Percentiles rank a stretch among this genome's conserved stretches.
These are phyloP conservation scores for Popillia japonica DNA, from an alignment of 1,140 invertebrate genomes.

Conservation along the genomic window DNA sequence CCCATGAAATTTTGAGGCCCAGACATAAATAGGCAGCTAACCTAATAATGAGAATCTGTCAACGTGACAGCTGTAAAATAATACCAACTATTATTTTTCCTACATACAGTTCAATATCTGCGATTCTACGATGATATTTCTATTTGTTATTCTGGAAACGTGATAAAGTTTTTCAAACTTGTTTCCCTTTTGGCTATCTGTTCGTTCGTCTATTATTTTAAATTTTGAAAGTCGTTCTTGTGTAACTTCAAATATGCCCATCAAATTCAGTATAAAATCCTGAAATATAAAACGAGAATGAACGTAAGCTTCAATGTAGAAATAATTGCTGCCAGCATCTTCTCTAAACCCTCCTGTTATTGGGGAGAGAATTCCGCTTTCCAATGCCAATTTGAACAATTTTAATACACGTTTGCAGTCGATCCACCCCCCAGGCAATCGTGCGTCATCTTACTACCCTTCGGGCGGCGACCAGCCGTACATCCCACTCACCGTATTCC, in stretches of 20 bases:
- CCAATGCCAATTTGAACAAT: conserved; percentile 29
- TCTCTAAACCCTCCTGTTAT: background rate
- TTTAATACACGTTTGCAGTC: background rate
- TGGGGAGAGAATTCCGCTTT: background rate
- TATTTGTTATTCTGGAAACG: background rate
- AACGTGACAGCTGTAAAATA: no score
- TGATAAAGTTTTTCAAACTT: no score
- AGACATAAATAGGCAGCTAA: no score
- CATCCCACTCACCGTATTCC: background rate
- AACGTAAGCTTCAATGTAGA: background rate
- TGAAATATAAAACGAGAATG: background rate
- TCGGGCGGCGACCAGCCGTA: background rate
- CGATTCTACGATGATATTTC: no score
- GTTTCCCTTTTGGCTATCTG: no score
- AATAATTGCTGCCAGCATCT: conserved; percentile 24
- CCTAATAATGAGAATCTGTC: no score
- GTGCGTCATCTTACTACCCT: conserved; percentile 12
- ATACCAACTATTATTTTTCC: no score
- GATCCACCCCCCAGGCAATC: conserved; percentile 6
- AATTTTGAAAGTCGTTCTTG: no score
- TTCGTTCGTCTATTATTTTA: no score
- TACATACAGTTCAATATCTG: no score
- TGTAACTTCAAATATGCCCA: background rate
- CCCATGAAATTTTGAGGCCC: no score
- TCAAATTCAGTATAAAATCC: no score